phyloP scores from a whole-genome alignment of 1,140 invertebrate species.

The Polypedilum pembai region DNA sequence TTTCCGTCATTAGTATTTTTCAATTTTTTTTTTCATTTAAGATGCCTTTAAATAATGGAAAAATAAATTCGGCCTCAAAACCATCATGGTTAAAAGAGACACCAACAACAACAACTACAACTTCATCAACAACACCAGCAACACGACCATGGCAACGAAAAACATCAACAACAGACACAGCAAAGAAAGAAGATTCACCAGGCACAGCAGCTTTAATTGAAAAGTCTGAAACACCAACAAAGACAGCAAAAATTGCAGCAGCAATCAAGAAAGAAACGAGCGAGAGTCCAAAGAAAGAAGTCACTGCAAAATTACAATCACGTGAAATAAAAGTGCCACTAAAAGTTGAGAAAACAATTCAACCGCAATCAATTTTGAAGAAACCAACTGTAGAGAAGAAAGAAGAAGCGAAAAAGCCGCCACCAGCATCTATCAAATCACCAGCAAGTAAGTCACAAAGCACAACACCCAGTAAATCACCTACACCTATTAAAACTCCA shows the following conservation, averaged over 20 bases:
- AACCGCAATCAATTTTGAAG: conserved; percentile 18
- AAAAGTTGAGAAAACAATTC: conserved; percentile 24
- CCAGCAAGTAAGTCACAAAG: conserved; percentile 23
- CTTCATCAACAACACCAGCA: neutral
- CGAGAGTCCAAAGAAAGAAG: neutral
- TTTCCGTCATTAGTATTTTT: neutral
- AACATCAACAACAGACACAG: neutral
- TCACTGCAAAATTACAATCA: conserved; percentile 30
- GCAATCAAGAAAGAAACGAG: neutral
- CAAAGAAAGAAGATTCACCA: neutral
- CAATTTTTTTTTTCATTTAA: too few species aligned
- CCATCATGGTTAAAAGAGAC: conserved; percentile 20
- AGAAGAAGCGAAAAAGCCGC: conserved; percentile 33
- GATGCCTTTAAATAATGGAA: conserved; percentile 23
- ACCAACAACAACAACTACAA: neutral
- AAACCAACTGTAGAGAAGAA: conserved; percentile 26
- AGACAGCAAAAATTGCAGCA: neutral
- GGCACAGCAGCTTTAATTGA: neutral
- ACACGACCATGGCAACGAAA: neutral
- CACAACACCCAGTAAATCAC: conserved; percentile 29
- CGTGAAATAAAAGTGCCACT: conserved; percentile 32
- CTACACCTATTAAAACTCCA: conserved; percentile 29
- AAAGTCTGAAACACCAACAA: neutral
- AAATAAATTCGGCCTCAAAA: neutral
- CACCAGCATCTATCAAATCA: conserved; percentile 25